These are phyloP conservation scores for Archaeoteleia sp. DNA, from an alignment of 2,888 invertebrate species.

Conservation along the genomic window DNA sequence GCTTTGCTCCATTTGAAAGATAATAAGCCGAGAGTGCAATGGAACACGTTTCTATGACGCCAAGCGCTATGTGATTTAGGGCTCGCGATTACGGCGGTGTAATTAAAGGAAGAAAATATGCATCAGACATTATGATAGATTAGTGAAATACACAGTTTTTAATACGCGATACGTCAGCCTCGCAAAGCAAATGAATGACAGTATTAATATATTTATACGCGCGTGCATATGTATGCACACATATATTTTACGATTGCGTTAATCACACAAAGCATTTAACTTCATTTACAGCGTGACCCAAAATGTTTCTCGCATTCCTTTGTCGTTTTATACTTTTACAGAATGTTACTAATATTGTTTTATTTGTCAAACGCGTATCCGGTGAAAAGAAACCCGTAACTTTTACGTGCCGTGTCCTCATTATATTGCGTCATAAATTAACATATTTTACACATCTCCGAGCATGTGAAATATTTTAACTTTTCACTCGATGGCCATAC, in stretches of 20 bases:
- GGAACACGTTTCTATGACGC: conserved; percentile 47
- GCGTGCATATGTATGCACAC: conserved; percentile 15
- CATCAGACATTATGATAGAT: conserved; percentile 62
- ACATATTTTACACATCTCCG: conserved; percentile 54
- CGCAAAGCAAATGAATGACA: conserved; percentile 60
- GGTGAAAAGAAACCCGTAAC: conserved; percentile 43
- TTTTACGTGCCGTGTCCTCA: conserved; percentile 59
- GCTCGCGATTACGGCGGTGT: conserved; percentile 47
- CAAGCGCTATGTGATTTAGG: conserved; percentile 53
- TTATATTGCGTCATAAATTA: conserved; percentile 58
- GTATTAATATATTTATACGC: conserved; percentile 25
- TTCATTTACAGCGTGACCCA: conserved; percentile 39
- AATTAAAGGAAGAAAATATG: conserved; percentile 58
- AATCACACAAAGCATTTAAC: conserved; percentile 55
- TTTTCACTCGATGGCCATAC: conserved; percentile 43
- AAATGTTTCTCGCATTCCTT: conserved; percentile 46
- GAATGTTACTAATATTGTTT: conserved; percentile 52
- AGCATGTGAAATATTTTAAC: conserved; percentile 50
- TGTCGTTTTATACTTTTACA: conserved; percentile 48
- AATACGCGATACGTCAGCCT: conserved; percentile 61
- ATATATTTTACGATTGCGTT: conserved; percentile 54
- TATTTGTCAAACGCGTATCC: conserved; percentile 47
- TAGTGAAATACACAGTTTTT: conserved; percentile 64
- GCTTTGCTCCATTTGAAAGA: conserved; percentile 52
- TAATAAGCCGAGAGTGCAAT: conserved; percentile 47